Evolutionary conservation across 1,140 invertebrate genomes (phyloP).

Genomic region (Trichonephila clavata): DNA sequence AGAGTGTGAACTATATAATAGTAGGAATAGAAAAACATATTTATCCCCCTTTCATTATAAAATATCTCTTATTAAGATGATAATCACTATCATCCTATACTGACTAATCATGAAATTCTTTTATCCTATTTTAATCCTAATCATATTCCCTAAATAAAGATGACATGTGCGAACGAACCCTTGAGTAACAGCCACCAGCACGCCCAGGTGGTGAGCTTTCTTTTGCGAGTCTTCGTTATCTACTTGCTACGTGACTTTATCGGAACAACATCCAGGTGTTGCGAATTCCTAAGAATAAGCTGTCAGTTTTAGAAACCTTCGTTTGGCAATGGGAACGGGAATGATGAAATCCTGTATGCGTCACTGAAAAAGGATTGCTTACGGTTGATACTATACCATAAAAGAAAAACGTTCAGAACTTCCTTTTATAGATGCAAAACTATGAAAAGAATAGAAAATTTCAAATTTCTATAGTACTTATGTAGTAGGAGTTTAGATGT

Average conservation of each 20-base stretch:
- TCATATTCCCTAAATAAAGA: not conserved
- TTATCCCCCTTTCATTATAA: too few species aligned
- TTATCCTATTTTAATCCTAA: not conserved
- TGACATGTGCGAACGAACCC: not conserved
- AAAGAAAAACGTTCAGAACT: too few species aligned
- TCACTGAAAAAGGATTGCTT: not conserved
- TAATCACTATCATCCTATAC: too few species aligned
- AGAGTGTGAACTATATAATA: too few species aligned
- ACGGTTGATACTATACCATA: too few species aligned
- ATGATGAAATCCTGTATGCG: not conserved
- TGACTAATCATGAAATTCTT: not conserved
- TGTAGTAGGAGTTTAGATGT: too few species aligned
- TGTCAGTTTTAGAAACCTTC: not conserved
- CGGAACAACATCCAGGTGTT: not conserved
- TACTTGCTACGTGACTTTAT: not conserved
- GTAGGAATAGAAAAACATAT: too few species aligned
- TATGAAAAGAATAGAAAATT: too few species aligned
- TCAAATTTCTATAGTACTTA: too few species aligned
- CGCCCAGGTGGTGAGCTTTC: not conserved
- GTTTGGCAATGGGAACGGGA: not conserved
- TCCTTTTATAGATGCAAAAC: too few species aligned
- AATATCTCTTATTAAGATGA: too few species aligned
- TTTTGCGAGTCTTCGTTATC: not conserved
- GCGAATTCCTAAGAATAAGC: not conserved
- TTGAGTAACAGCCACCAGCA: not conserved